Evolutionary conservation across 2,888 invertebrate genomes (phyloP).

Genomic region (Mactromeris polynyma): DNA sequence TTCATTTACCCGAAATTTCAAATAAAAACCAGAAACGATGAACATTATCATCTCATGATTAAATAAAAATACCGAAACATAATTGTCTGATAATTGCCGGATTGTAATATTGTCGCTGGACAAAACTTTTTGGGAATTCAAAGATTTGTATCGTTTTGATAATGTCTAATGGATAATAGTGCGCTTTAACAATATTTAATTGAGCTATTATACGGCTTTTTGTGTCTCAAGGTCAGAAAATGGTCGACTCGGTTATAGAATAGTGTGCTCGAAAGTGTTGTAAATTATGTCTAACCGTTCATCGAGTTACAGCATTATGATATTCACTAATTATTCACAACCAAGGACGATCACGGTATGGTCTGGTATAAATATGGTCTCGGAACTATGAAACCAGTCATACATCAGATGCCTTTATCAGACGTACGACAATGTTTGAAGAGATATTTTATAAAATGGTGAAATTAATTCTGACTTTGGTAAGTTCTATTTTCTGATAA

Average conservation of each 20-base stretch:
- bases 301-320: no score
- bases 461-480: neutral
- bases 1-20: neutral
- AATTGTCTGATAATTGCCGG: neutral
- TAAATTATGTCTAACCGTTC: neutral
- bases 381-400: neutral
- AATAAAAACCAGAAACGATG: neutral
- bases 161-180: neutral
- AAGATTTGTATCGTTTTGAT: neutral
- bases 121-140: neutral
- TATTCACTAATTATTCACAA: no score
- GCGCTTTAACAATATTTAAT: neutral
- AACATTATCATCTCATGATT: neutral
- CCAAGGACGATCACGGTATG: neutral
- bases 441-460: neutral
- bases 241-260: neutral
- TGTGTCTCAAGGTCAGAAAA: neutral
- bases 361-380: neutral
- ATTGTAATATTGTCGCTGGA: neutral
- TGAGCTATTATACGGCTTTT: neutral
- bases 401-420: neutral
- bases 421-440: neutral
- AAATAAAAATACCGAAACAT: neutral
- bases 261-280: neutral
- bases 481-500: neutral